Percentiles rank a stretch among this genome's conserved stretches.
Conservation (phyloP, 2,797 vertebrate genomes). For the Momotus momota region DNA sequence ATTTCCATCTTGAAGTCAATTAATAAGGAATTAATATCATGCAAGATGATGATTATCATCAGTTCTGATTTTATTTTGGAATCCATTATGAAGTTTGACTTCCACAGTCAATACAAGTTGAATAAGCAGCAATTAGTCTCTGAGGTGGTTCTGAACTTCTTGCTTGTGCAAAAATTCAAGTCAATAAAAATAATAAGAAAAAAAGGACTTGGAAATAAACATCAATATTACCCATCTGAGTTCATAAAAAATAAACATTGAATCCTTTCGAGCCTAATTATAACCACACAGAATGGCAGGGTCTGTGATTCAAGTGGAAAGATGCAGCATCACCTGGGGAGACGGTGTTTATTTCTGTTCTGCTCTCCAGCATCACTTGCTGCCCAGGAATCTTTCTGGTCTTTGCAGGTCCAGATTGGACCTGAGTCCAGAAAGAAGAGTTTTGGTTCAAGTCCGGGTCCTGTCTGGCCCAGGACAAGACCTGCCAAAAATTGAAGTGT, state of each 20-base stretch:
- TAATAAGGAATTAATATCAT: constrained; percentile 61
- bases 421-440: not conserved
- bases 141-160: constrained; percentile 62
- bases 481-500: not conserved
- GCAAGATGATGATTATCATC: constrained; percentile 55
- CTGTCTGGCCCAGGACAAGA: not conserved
- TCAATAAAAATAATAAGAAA: constrained; percentile 76
- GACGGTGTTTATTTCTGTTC: not conserved
- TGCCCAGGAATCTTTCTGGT: not conserved
- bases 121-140: constrained; percentile 74
- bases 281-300: not conserved
- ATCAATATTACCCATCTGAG: constrained; percentile 69
- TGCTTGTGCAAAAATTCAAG: constrained; percentile 60
- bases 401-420: not conserved
- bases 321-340: not conserved
- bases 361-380: not conserved
- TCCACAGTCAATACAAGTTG: constrained; percentile 72
- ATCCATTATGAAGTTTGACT: constrained; percentile 69
- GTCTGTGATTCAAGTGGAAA: constrained; percentile 9
- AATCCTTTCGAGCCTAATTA: constrained; percentile 66
- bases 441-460: not conserved
- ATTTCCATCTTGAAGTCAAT: constrained; percentile 51
- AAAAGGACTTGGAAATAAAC: constrained; percentile 63
- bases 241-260: constrained; percentile 63
- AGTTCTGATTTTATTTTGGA: constrained; percentile 56